These are phyloP conservation scores for Pachyuromys duprasi DNA, from an alignment of 2,797 vertebrate genomes.

Conservation along the genomic window DNA sequence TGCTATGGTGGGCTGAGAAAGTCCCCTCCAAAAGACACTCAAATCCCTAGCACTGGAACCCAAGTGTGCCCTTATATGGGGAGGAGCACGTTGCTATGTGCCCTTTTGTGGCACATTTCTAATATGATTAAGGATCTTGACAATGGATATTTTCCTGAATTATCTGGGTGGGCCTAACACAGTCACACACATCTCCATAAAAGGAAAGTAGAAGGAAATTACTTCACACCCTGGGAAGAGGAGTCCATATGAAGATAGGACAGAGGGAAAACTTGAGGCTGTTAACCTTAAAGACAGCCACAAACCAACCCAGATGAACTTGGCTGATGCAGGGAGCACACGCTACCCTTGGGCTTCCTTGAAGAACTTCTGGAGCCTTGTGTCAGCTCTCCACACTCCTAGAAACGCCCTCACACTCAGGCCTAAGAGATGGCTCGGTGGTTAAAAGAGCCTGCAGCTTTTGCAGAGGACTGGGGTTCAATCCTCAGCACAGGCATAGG, in stretches of 20 bases:
- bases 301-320: background rate
- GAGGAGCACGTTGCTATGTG: background rate
- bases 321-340: background rate
- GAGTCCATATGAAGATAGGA: background rate
- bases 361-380: background rate
- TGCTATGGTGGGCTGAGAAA: background rate
- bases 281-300: background rate
- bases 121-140: background rate
- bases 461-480: background rate
- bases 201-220: background rate
- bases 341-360: background rate
- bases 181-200: background rate
- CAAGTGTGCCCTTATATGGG: background rate
- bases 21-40: background rate
- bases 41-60: background rate
- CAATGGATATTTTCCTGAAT: background rate
- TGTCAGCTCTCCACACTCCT: background rate
- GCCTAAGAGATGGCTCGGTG: background rate
- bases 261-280: background rate
- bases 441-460: background rate
- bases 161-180: background rate
- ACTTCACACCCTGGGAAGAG: background rate
- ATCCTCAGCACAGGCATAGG: background rate
- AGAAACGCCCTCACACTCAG: background rate
- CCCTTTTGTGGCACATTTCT: background rate